Conservation (phyloP, 2,888 invertebrate species). For the Hirtodrosophila confusa region DNA sequence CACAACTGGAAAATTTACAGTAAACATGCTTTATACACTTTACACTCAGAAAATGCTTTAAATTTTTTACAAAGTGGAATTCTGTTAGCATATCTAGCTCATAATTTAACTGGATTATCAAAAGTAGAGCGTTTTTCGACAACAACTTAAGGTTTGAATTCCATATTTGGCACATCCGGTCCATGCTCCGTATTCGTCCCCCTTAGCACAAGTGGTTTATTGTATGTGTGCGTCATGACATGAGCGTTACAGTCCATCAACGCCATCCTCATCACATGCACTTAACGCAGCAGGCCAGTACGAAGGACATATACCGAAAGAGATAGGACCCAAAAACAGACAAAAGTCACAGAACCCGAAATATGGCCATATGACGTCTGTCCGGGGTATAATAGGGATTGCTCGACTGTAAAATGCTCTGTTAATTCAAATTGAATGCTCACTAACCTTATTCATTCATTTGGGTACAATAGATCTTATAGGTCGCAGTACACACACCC, state of each 20-base stretch:
- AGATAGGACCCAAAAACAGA: slow-evolving; percentile 10
- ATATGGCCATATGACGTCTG: slow-evolving; percentile 12
- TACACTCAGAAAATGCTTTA: too few species aligned
- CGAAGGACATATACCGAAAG: slow-evolving; percentile 22
- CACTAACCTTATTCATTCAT: too few species aligned
- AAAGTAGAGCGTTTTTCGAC: too few species aligned
- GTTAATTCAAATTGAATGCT: too few species aligned
- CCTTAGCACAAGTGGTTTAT: slow-evolving; percentile 10
- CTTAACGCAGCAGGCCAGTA: slow-evolving; percentile 33
- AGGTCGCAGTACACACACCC: too few species aligned
- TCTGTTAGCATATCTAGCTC: too few species aligned
- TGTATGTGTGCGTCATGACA: slow-evolving; percentile 36
- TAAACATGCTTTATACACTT: too few species aligned
- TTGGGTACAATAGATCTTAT: too few species aligned
- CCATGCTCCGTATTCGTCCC: neutral
- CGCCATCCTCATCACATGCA: slow-evolving; percentile 69
- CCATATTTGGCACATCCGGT: neutral
- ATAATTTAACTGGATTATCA: too few species aligned
- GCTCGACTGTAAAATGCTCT: neutral
- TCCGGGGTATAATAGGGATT: too few species aligned
- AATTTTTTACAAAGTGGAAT: too few species aligned
- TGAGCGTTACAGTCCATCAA: slow-evolving; percentile 67
- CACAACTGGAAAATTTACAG: too few species aligned
- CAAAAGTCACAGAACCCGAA: slow-evolving; percentile 6
- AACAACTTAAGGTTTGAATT: neutral